Base-by-base conservation (phyloP, 2,888 invertebrate species). In the Synergus japonicus region DNA sequence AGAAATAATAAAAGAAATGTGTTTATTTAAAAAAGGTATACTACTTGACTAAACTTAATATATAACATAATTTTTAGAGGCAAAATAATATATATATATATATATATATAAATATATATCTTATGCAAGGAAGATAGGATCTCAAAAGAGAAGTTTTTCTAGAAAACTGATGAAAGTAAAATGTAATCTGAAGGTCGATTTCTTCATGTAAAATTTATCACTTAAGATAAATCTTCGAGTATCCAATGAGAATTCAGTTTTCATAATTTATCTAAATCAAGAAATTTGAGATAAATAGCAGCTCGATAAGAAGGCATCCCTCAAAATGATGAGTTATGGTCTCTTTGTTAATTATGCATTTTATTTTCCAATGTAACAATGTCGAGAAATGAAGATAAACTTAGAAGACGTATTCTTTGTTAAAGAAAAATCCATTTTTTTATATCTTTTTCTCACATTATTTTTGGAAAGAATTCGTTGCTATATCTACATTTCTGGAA, bases 281-380 rank as follows among this genome's bases (percentile, higher is more conserved):
- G 22, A 67, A 44, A 29, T 67, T 67, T 46, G 22, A 46, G 46
- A 67, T 67, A 12, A 67, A 67, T 67, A 22, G 4, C 43, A 67
- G 44, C 13, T 22, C 18, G 66, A 67, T 67, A 67, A 22, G 46
- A 46, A 67, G 8, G 18, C 22, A 37, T 46, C 46, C 18, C 67
- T 46, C 44, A 46, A 69, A 46, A 46, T 69, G 67, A 46, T 69
- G 67, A 69, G 13, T 69, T 22, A 69, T 69, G 29, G 49, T 69
- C 46, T 46, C 12, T 69, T 69, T 46, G 13, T 44, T 69, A 69
- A 69, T 69, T 69, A 46, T 69, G 46, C 67, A 69, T 44, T 44
- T 69, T 67, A 67, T 67, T 67, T 69, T 15, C 46, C 15, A 29
- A 69, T 69, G 22, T 12, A 65, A 44, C 44, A 46, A 46, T 46